Conservation (phyloP, 2,113 vertebrate genomes). For the Proterorhinus semilunaris region DNA sequence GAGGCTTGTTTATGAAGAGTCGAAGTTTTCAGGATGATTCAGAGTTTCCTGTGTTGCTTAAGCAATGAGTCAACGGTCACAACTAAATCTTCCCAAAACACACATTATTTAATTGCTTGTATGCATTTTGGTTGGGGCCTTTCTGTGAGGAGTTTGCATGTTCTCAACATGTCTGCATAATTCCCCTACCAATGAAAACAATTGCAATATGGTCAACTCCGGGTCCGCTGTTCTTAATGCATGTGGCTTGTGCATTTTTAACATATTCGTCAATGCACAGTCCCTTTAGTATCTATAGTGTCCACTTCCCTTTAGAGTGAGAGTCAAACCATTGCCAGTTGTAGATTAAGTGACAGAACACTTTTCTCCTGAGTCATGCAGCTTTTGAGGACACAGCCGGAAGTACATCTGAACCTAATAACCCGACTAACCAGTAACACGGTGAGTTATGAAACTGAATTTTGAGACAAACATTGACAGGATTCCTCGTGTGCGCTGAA, state of each 20-base stretch:
- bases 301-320: slow-evolving; percentile 27
- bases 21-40: slow-evolving; percentile 58
- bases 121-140: no score
- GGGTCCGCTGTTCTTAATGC: no score
- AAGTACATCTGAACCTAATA: slow-evolving; percentile 57
- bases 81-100: neutral
- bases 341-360: slow-evolving; percentile 54
- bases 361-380: slow-evolving; percentile 62
- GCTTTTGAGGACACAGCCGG: slow-evolving; percentile 33
- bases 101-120: no score
- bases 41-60: slow-evolving; percentile 60
- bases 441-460: slow-evolving; percentile 43
- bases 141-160: no score
- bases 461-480: slow-evolving; percentile 41
- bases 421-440: slow-evolving; percentile 45
- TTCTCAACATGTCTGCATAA: no score
- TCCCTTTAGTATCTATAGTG: slow-evolving; percentile 15
- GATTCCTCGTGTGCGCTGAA: slow-evolving; percentile 20
- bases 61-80: slow-evolving; percentile 54
- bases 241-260: neutral
- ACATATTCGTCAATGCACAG: neutral
- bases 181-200: no score
- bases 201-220: no score
- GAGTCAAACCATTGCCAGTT: slow-evolving; percentile 37
- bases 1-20: slow-evolving; percentile 43